phyloP scores from a whole-genome alignment of 2,797 vertebrate species.

The Mallotus villosus region DNA sequence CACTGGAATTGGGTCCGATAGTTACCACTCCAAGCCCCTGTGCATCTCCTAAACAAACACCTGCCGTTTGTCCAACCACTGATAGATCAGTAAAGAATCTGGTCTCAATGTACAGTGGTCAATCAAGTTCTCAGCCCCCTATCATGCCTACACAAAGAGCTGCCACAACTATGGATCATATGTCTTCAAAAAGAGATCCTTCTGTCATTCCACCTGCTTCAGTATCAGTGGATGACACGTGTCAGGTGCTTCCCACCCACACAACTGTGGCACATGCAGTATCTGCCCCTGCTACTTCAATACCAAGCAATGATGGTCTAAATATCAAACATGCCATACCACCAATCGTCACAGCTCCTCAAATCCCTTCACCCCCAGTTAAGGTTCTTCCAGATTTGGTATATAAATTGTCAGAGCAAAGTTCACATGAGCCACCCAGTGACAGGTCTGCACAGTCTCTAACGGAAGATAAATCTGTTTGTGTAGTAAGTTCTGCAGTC shows the following conservation, averaged over 20 bases:
- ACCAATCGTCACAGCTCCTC: conserved; percentile 21
- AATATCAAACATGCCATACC: conserved; percentile 19
- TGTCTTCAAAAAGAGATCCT: not conserved
- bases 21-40: conserved; percentile 29
- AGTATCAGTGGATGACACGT: not conserved
- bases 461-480: conserved; percentile 15
- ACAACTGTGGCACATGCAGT: not conserved
- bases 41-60: conserved; percentile 13
- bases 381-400: conserved; percentile 8
- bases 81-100: conserved; percentile 57
- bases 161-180: not conserved
- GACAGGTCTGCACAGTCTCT: conserved; percentile 6
- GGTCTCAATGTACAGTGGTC: conserved; percentile 62
- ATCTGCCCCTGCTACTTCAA: not conserved
- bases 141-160: not conserved
- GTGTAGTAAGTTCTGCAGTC: conserved; percentile 5
- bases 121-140: conserved; percentile 30
- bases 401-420: conserved; percentile 18
- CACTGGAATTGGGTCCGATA: conserved; percentile 5
- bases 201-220: conserved; percentile 3
- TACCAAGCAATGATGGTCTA: conserved; percentile 10
- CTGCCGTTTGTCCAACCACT: conserved; percentile 14
- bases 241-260: not conserved
- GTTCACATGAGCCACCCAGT: conserved; percentile 10
- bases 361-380: conserved; percentile 9